These are phyloP conservation scores for Drosophila incognita DNA, from an alignment of 2,888 invertebrate genomes.

Conservation along the genomic window DNA sequence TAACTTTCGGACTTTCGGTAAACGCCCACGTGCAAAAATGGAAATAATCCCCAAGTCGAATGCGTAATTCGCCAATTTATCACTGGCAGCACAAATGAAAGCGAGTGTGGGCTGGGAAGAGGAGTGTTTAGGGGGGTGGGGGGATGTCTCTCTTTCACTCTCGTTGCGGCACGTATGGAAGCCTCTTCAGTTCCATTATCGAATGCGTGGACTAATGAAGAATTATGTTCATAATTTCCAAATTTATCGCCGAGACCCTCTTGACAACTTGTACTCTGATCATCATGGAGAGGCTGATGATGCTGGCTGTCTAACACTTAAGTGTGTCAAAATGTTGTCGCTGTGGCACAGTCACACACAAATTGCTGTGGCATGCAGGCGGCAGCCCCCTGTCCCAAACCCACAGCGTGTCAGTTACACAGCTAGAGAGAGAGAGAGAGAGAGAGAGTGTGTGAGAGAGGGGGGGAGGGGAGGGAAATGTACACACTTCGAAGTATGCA, in stretches of 20 bases:
- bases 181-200: conserved; percentile 69
- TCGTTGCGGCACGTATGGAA: conserved; percentile 37
- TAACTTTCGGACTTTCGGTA: conserved; percentile 32
- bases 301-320: conserved; percentile 73
- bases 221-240: conserved; percentile 81
- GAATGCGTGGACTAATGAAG: conserved; percentile 77
- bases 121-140: conserved; percentile 7
- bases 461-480: not conserved
- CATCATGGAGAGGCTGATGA: conserved; percentile 57
- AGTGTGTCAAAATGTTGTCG: conserved; percentile 81
- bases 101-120: conserved; percentile 52
- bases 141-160: conserved; percentile 33
- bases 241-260: conserved; percentile 75
- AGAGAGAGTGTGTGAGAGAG: conserved; percentile 8
- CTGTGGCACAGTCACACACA: conserved; percentile 47
- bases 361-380: conserved; percentile 72
- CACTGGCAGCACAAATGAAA: conserved; percentile 47
- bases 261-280: conserved; percentile 36
- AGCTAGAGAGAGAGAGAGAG: conserved; percentile 13
- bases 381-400: conserved; percentile 9
- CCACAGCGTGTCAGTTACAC: conserved; percentile 65
- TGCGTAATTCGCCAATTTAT: conserved; percentile 81
- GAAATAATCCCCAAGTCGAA: conserved; percentile 59
- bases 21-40: conserved; percentile 72
- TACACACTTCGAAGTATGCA: conserved; percentile 34